Evolutionary conservation across 2,797 vertebrate species (phyloP).

Genomic region (Podarcis lilfordi): DNA sequence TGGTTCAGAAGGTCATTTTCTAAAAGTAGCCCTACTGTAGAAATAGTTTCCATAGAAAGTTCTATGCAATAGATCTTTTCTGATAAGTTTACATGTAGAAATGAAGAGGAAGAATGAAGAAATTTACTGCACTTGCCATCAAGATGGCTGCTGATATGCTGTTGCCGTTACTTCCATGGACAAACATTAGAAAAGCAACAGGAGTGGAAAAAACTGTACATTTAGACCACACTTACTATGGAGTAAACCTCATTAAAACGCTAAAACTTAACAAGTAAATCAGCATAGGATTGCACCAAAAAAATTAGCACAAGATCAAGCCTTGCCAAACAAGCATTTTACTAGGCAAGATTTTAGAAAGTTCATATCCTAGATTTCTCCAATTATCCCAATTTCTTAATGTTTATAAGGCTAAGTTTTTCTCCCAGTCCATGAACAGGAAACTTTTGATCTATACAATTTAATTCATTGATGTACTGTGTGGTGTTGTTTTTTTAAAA

Average conservation of each 20-base stretch:
- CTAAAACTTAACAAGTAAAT: not conserved
- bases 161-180: not conserved
- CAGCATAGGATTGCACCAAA: not conserved
- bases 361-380: not conserved
- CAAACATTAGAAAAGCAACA: not conserved
- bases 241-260: not conserved
- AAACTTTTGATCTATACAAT: not conserved
- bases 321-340: not conserved
- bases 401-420: not conserved
- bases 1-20: not conserved
- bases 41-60: not conserved
- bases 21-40: not conserved
- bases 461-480: not conserved
- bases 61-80: not conserved
- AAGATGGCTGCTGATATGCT: not conserved
- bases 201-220: not conserved
- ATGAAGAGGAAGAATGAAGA: conserved; percentile 14
- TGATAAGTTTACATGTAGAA: conserved; percentile 18
- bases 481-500: not conserved
- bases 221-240: not conserved
- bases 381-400: not conserved
- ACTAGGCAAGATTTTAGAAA: not conserved
- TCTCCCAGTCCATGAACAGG: not conserved
- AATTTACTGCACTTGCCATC: conserved; percentile 7
- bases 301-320: not conserved